These are phyloP conservation scores for Tromatobia lineatoria DNA, from an alignment of 2,888 invertebrate species.

Conservation along the genomic window DNA sequence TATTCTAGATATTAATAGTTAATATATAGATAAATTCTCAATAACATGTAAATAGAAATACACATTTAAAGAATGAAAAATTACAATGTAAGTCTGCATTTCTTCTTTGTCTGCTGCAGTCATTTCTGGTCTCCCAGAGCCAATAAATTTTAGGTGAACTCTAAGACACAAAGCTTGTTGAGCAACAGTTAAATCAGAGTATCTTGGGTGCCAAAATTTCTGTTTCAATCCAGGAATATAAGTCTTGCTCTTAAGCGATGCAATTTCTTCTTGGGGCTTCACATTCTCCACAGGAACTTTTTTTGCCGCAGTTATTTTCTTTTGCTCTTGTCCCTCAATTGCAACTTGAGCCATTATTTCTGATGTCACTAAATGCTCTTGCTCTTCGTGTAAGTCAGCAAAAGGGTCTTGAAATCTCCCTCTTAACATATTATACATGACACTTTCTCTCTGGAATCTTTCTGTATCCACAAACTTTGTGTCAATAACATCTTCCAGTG, in stretches of 20 bases:
- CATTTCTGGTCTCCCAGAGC: slow-evolving; percentile 67
- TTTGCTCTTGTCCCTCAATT: background rate
- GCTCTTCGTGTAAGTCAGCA: slow-evolving; percentile 72
- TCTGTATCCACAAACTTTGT: slow-evolving; percentile 75
- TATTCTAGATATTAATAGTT: too few relatives aligned
- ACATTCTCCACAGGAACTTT: background rate
- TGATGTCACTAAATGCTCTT: slow-evolving; percentile 57
- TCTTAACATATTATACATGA: slow-evolving; percentile 76
- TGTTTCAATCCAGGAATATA: slow-evolving; percentile 76
- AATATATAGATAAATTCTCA: too few relatives aligned
- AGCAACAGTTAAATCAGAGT: slow-evolving; percentile 67
- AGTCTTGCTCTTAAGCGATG: background rate
- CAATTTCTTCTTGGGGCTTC: slow-evolving; percentile 1
- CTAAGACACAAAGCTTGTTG: slow-evolving; percentile 75
- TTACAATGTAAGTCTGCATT: slow-evolving; percentile 74
- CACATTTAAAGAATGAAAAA: background rate
- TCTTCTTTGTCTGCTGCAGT: slow-evolving; percentile 69
- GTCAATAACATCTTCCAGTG: slow-evolving; percentile 79
- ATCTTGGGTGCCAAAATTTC: slow-evolving; percentile 68
- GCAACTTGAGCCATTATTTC: slow-evolving; percentile 44
- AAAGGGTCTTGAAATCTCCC: slow-evolving; percentile 79
- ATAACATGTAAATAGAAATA: too few relatives aligned
- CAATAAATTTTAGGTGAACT: slow-evolving; percentile 73
- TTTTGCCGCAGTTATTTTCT: background rate
- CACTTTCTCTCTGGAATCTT: slow-evolving; percentile 77